These are phyloP conservation scores for Megalops cyprinoides DNA, from an alignment of 2,797 vertebrate genomes.

Conservation along the genomic window DNA sequence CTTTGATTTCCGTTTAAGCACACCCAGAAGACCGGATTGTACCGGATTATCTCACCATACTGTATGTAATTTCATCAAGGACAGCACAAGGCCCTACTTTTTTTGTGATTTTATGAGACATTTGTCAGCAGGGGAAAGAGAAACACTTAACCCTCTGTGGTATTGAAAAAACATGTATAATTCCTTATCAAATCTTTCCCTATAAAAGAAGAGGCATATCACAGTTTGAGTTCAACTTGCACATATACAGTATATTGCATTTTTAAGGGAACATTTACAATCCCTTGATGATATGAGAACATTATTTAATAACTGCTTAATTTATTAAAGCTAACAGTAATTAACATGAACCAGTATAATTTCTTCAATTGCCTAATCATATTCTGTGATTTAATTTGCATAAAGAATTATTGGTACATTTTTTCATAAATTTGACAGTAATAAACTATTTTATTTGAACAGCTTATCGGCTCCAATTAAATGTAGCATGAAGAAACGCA, in stretches of 20 bases:
- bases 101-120: slow-evolving; percentile 19
- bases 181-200: slow-evolving; percentile 56
- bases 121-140: slow-evolving; percentile 11
- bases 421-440: slow-evolving; percentile 11
- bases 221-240: slow-evolving; percentile 62
- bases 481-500: background rate
- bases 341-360: slow-evolving; percentile 72
- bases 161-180: slow-evolving; percentile 59
- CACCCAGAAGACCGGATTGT: background rate
- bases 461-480: background rate
- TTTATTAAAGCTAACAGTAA: slow-evolving; percentile 72
- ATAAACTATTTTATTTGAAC: slow-evolving; percentile 1
- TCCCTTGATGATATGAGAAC: slow-evolving; percentile 63
- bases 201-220: slow-evolving; percentile 34
- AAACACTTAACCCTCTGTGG: slow-evolving; percentile 10
- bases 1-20: background rate
- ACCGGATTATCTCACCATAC: too few relatives aligned
- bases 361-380: slow-evolving; percentile 69
- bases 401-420: slow-evolving; percentile 55
- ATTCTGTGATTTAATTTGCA: slow-evolving; percentile 66
- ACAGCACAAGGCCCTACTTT: background rate
- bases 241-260: slow-evolving; percentile 53
- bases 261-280: slow-evolving; percentile 46
- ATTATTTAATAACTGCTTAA: slow-evolving; percentile 69
- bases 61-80: slow-evolving; percentile 52